Percentiles rank a stretch among this genome's conserved stretches.
Evolutionary conservation across 2,888 invertebrate genomes (phyloP).

Genomic region (Uloborus plumipes): DNA sequence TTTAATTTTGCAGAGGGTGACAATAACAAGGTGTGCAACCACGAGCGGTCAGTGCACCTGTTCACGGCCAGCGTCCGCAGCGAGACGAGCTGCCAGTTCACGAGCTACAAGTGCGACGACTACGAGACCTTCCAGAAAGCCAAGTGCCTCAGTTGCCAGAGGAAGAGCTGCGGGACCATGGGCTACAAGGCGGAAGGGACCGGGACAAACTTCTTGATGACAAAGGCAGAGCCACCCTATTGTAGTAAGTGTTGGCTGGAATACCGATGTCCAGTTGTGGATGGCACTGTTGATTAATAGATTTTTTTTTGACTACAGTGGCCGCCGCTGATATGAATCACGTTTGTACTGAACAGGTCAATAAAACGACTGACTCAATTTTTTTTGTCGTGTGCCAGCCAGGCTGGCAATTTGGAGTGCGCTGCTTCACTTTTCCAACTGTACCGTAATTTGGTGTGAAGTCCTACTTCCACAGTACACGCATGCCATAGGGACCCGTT

Average conservation of each 20-base stretch:
- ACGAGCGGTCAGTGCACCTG: conserved; percentile 57
- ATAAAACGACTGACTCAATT: no score
- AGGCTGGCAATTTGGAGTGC: no score
- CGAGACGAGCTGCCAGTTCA: conserved; percentile 11
- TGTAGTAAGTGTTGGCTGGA: conserved; percentile 42
- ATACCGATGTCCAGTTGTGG: no score
- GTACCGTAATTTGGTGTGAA: no score
- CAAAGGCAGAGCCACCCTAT: conserved; percentile 33
- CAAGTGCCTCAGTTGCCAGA: conserved; percentile 28
- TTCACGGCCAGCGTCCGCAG: conserved; percentile 50
- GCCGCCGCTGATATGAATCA: no score
- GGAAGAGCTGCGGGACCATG: conserved; percentile 33
- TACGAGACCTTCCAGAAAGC: conserved; percentile 24
- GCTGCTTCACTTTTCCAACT: no score
- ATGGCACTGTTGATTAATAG: no score
- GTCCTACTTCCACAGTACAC: no score
- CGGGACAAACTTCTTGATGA: conserved; percentile 44
- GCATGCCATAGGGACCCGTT: no score
- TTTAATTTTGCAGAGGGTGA: conserved; percentile 38
- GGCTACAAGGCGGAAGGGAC: conserved; percentile 41
- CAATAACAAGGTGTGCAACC: conserved; percentile 41
- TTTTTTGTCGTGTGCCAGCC: no score
- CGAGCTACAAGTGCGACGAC: conserved; percentile 25
- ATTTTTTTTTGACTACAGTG: no score
- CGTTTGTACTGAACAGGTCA: no score